These are phyloP conservation scores for Caenorhabditis tropicalis DNA, from an alignment of 1,140 invertebrate genomes.

Conservation along the genomic window DNA sequence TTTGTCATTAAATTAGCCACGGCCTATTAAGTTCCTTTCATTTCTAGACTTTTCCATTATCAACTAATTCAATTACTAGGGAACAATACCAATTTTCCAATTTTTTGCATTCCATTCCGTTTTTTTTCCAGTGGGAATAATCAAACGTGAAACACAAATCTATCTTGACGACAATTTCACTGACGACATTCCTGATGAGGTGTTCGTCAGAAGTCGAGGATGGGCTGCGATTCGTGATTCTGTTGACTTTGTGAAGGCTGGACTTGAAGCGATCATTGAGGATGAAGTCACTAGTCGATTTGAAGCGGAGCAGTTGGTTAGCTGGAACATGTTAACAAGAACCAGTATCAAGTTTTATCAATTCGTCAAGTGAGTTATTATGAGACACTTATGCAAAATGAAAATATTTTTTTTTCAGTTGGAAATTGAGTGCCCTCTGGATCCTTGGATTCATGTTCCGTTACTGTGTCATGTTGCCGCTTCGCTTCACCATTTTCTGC, in stretches of 20 bases:
- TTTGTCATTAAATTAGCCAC: no score
- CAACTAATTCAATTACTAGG: background rate
- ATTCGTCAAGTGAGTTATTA: slow-evolving; percentile 52
- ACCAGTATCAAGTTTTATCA: slow-evolving; percentile 61
- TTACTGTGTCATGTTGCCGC: slow-evolving; percentile 52
- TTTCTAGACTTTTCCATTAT: background rate
- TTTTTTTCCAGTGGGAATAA: slow-evolving; percentile 48
- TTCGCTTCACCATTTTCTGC: slow-evolving; percentile 55
- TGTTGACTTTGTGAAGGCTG: slow-evolving; percentile 59
- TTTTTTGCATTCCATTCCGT: background rate
- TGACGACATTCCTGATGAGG: slow-evolving; percentile 33
- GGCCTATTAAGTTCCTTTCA: background rate
- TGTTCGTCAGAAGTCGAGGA: slow-evolving; percentile 55
- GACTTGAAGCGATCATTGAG: slow-evolving; percentile 71
- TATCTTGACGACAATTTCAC: slow-evolving; percentile 53
- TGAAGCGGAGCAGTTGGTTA: slow-evolving; percentile 68
- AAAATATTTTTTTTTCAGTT: slow-evolving; percentile 48
- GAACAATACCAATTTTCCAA: background rate
- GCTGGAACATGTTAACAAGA: slow-evolving; percentile 71
- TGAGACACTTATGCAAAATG: background rate
- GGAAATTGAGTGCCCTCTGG: slow-evolving; percentile 58
- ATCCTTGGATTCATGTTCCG: slow-evolving; percentile 57
- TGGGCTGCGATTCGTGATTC: slow-evolving; percentile 55
- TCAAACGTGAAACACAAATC: slow-evolving; percentile 50
- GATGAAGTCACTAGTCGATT: slow-evolving; percentile 72